Conservation (phyloP, 2,797 vertebrate genomes). For the Myotis vivesi region DNA sequence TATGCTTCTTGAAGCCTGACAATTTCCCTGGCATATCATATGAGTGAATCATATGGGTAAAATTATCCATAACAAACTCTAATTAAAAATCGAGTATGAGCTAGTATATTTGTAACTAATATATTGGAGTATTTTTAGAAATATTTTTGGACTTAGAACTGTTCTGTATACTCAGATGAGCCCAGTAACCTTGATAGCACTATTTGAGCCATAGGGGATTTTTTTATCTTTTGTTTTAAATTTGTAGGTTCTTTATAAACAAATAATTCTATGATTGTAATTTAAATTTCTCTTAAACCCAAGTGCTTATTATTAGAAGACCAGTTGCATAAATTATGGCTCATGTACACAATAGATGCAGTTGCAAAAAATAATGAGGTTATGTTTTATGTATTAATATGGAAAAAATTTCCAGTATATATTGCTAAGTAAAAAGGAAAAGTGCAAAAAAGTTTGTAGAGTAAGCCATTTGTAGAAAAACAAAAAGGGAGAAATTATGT, state of each 20-base stretch:
- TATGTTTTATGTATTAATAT: not conserved
- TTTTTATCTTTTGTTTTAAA: conserved; percentile 31
- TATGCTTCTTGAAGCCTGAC: conserved; percentile 35
- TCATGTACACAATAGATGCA: not conserved
- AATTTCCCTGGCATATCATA: conserved; percentile 15
- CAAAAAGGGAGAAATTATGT: not conserved
- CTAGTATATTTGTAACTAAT: not conserved
- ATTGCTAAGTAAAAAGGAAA: not conserved
- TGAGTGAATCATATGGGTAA: conserved; percentile 2
- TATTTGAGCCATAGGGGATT: not conserved
- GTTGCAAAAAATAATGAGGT: conserved; percentile 29
- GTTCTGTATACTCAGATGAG: not conserved
- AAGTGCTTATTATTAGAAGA: conserved; percentile 21
- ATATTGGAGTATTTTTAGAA: not conserved
- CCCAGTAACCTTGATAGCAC: not conserved
- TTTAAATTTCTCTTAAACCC: conserved; percentile 25
- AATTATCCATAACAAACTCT: conserved; percentile 16
- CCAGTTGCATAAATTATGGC: conserved; percentile 20
- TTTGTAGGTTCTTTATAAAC: not conserved
- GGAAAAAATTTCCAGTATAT: not conserved
- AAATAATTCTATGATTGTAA: not conserved
- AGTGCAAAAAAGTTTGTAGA: not conserved
- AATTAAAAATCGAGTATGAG: not conserved
- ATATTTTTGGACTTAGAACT: conserved; percentile 12
- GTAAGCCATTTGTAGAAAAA: not conserved